Evolutionary conservation across 92 coral and sea anemone genomes (phyloP).

Genomic region (Pocillopora meandrina): DNA sequence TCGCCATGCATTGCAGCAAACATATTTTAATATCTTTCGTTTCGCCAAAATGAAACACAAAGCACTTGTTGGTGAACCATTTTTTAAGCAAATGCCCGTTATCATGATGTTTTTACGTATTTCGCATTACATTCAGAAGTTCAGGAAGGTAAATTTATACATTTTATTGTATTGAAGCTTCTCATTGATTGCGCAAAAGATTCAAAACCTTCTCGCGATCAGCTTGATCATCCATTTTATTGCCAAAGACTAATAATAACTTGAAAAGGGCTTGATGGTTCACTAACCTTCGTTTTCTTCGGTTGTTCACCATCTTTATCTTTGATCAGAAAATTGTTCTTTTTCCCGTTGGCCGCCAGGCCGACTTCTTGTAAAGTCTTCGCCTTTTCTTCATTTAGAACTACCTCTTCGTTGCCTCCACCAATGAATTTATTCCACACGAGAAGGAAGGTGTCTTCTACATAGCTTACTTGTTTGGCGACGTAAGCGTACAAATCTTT

Average conservation of each 20-base stretch:
- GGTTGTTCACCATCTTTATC: slow-evolving; percentile 82
- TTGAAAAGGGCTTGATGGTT: neutral
- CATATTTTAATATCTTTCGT: no score
- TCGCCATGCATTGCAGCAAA: no score
- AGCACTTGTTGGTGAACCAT: no score
- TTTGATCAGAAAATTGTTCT: slow-evolving; percentile 76
- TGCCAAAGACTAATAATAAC: neutral
- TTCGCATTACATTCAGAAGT: no score
- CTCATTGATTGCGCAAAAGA: no score
- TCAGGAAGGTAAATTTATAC: no score
- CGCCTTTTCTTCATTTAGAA: slow-evolving; percentile 67
- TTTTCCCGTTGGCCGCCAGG: slow-evolving; percentile 67
- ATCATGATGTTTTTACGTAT: no score
- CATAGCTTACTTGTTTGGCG: slow-evolving; percentile 80
- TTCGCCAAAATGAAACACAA: no score
- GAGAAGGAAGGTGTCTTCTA: slow-evolving; percentile 65
- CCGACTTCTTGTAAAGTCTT: slow-evolving; percentile 81
- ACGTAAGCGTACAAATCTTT: slow-evolving; percentile 64
- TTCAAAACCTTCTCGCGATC: neutral
- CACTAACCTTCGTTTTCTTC: slow-evolving; percentile 62
- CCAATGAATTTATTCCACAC: slow-evolving; percentile 70
- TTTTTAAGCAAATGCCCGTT: no score
- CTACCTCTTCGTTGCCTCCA: slow-evolving; percentile 60
- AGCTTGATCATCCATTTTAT: neutral
- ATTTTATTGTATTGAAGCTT: no score